Conservation (phyloP, 2,113 vertebrate genomes). For the Leucosticte australis region DNA sequence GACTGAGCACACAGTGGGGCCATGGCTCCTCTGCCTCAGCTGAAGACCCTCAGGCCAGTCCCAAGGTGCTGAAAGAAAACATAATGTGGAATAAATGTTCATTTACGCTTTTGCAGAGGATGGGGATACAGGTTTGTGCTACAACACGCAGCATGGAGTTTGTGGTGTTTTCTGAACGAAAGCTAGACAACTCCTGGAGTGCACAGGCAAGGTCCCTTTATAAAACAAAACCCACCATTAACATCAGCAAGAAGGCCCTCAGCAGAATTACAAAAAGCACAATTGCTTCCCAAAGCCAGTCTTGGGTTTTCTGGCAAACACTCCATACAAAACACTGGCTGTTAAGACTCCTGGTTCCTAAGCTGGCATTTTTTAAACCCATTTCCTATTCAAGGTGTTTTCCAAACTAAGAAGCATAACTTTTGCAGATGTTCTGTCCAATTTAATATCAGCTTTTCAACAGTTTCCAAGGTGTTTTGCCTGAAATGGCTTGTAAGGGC, state of each 20-base stretch:
- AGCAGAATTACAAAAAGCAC: background rate
- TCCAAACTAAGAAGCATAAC: background rate
- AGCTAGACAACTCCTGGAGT: background rate
- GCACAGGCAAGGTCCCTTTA: background rate
- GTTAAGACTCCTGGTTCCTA: background rate
- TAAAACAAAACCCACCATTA: background rate
- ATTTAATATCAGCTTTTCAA: background rate
- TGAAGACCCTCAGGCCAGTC: background rate
- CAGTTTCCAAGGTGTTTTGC: background rate
- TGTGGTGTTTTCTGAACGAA: background rate
- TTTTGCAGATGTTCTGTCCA: background rate
- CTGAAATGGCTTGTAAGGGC: background rate
- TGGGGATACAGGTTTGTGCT: background rate
- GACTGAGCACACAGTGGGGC: fast-evolving
- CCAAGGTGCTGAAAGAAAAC: background rate
- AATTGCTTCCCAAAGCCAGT: background rate
- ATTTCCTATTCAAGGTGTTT: background rate
- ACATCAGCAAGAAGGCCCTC: background rate
- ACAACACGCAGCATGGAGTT: background rate
- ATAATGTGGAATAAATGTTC: background rate
- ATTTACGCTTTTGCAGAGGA: background rate
- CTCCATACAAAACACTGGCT: background rate
- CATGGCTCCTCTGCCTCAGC: background rate
- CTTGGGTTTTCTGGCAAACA: background rate
- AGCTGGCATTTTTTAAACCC: background rate